Evolutionary conservation across 2,113 vertebrate genomes (phyloP), one percentile per base, ranked within the genome.

Genomic region (Aptenodytes patagonicus): DNA sequence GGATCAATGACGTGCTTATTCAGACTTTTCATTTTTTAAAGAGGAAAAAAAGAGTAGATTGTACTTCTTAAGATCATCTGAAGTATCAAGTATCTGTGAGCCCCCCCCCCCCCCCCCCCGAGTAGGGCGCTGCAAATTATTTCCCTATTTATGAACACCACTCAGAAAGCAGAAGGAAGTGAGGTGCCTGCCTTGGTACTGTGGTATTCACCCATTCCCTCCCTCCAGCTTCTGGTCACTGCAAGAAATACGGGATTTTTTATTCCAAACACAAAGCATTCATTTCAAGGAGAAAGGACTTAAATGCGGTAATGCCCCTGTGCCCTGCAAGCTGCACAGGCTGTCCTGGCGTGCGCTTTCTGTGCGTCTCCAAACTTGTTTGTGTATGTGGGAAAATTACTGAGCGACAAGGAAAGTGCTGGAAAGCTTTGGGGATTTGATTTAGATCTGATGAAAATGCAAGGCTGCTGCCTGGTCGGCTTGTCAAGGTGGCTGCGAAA

Each of bases 1-100:
- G 0, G 70, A 95, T 97, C 94, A 95, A 79, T 91, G 90, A 47
- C 4, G 22, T 61, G 49, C 78, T 95, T 93, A 77, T 93, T 94
- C 94, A 83, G 78, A 58, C 49, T 91, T 95, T 15, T 70, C 62
- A 54, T 87, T 90, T 96, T 51, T 57, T 31, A 84, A 75, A 36
- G 6, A 8, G n/a, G 34, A 38, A 62, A 61, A 77, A 65, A 54
- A 18, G 31, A 29, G 20, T 38, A 44, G 69, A 72, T 87, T 22
- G 55, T 55, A 52, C 57, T 85, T 95, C 47, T 52, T 46, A 79
- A 93, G 65, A 64, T 87, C 13, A 71, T 89, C 34, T 93, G 65
- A 93, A 71, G 69, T 26, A 71, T 64, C 36, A 31, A 65, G 81
- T 47, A 79, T 85, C 61, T 79, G 31, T 77, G 40, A 87, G 38